phyloP scores from a whole-genome alignment of 2,888 invertebrate genomes.

The Incurvaria masculella region DNA sequence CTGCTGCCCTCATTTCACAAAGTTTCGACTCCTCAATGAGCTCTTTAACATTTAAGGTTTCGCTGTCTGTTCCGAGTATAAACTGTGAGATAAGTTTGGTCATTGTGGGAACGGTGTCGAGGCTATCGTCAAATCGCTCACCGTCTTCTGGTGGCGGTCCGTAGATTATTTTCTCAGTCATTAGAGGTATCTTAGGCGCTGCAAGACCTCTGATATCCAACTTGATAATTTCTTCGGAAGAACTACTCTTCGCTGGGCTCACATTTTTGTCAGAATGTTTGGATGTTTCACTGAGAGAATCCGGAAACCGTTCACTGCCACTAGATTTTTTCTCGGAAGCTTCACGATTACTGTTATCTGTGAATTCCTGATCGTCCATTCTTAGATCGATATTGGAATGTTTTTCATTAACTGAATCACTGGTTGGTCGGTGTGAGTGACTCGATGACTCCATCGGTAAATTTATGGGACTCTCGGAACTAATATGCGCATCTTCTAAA shows the following conservation, averaged over 20 bases:
- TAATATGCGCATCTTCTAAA: conserved; percentile 34
- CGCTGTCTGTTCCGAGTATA: conserved; percentile 32
- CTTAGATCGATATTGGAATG: no score
- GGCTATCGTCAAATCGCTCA: conserved; percentile 27
- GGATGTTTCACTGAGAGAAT: conserved; percentile 38
- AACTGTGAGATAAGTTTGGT: conserved; percentile 40
- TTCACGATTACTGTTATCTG: conserved; percentile 18
- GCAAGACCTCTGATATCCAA: conserved; percentile 47
- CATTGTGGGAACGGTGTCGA: conserved; percentile 34
- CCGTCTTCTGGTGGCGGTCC: conserved; percentile 43
- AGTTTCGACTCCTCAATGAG: background rate
- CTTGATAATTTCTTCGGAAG: conserved; percentile 51
- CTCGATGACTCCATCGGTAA: conserved; percentile 21
- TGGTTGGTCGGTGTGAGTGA: background rate
- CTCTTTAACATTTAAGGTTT: background rate
- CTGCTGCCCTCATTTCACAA: background rate
- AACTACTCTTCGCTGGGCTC: conserved; percentile 17
- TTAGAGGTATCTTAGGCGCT: conserved; percentile 33
- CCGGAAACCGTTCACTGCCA: conserved; percentile 32
- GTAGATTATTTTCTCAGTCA: conserved; percentile 41
- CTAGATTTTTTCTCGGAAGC: conserved; percentile 24
- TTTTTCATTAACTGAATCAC: background rate
- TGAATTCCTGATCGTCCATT: background rate
- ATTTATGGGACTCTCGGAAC: conserved; percentile 44
- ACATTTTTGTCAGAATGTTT: background rate